Evolutionary conservation across 2,888 invertebrate species (phyloP), one percentile per base, ranked within the genome.

Genomic region (Cyrtodaria siliqua): DNA sequence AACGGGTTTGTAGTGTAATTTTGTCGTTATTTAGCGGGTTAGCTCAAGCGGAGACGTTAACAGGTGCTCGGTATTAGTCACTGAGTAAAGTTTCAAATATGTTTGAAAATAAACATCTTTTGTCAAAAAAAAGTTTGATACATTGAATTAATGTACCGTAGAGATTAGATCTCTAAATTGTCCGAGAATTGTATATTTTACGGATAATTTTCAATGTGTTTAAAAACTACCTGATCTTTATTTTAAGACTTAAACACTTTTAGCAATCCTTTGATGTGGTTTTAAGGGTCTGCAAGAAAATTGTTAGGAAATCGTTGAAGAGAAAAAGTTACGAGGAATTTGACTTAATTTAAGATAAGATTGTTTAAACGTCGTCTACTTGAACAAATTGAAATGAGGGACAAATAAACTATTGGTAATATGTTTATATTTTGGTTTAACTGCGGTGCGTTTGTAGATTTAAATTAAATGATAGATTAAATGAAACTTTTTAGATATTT

Each of bases 131-230:
- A 4, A 33, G 62, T 63, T 74, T 44, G 70, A 67, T 76, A 76
- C 63, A 71, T 67, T 67, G 44, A 62, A 67, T 66, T 49, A 59
- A 71, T 71, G 52, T 63, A 52, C 61, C 55, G 44, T 59, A 23
- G 49, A 23, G 52, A 57, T 70, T 62, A 70, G 56, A 47, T 33
- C 57, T 26, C 40, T 26, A 38, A 26, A 38, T 50, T 59, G 29
- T 18, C 24, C 24, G 29, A n/a, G 29, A 20, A 12, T 14, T 71
- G 71, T 71, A 23, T 70, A 52, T 71, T 23, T 71, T 59, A 52
- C 29, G 50, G 71, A 64, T 71, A 33, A 33, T 33, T 33, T 33
- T 33, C 33, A 33, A 33, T 33, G 33, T 33, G 33, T 63, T 63
- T 44, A 63, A 63, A 63, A 63, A 24, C 40, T 9, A 42, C 23